Base-by-base conservation (phyloP, 2,888 invertebrate species). In the Cataglyphis cursor region DNA sequence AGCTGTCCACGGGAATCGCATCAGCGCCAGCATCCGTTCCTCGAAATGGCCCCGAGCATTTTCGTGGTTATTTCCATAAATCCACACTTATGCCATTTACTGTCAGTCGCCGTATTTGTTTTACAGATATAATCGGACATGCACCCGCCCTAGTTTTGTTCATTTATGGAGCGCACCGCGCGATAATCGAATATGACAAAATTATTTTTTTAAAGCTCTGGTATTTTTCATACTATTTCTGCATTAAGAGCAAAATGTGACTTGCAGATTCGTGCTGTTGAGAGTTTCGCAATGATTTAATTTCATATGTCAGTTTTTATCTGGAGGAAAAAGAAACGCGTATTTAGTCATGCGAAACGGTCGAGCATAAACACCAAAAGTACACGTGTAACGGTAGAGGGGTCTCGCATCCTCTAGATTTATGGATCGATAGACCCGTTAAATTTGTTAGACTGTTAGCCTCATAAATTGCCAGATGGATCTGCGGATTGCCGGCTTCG, bases 61-160 rank as follows among this genome's bases (percentile, higher is more conserved):
- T 65, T 21, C 54, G 38, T 44, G 81, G 62, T 83, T 87, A 82
- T 84, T 87, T 85, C 76, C 84, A 83, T 82, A 81, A 87, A 87
- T 82, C 73, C 51, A 41, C 66, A 84, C 78, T 82, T 72, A 82
- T 82, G 57, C 51, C 72, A 75, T 84, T 57, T 54, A 44, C 83
- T 76, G 80, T 76, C 81, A 78, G 74, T 59, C 54, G 41, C 51
- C 48, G 57, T 66, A 76, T 82, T 84, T 84, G 72, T 87, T 83
- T 84, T 81, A 66, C 72, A 62, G 57, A 82, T 65, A n/a, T 24
- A 65, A 18, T 65, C 80, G 41, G 75, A 82, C 87, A 61, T 75
- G 28, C 54, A 72, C 65, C 44, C 76, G 84, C 86, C 81, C 86
- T 41, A 76, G 65, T 86, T 86, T 38, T 51, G n/a, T n/a, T 21